A percentile compares a stretch with the other conserved stretches of the same genome.
Conservation (phyloP, 2,888 invertebrate species). For the Acanthoscelides obtectus region DNA sequence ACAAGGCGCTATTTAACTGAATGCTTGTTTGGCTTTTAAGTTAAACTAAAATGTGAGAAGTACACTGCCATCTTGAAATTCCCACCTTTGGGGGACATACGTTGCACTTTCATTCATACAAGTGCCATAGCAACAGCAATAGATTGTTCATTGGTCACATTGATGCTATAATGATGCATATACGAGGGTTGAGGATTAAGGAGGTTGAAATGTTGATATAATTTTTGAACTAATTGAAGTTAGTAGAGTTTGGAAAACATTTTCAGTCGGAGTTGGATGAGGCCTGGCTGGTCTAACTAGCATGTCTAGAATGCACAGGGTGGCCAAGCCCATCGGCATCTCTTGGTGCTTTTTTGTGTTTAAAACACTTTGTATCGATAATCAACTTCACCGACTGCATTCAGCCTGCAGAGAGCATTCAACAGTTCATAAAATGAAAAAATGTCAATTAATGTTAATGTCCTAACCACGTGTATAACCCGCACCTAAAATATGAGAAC, state of each 20-base stretch:
- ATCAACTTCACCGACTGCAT: too few species aligned
- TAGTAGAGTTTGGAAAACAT: too few species aligned
- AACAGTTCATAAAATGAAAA: background rate
- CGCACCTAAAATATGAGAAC: background rate
- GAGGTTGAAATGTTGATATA: background rate
- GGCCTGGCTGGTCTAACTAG: too few species aligned
- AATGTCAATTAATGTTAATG: background rate
- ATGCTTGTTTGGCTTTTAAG: background rate
- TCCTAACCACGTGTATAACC: background rate
- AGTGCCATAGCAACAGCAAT: background rate
- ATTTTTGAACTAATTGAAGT: background rate
- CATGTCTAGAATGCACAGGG: too few species aligned
- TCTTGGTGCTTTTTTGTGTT: background rate
- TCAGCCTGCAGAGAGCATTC: background rate
- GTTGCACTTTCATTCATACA: background rate
- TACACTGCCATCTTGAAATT: background rate
- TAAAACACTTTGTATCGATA: too few species aligned
- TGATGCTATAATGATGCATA: too few species aligned
- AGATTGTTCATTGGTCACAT: background rate
- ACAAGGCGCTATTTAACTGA: slow-evolving; percentile 2
- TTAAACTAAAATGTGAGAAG: background rate
- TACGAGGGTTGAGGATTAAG: too few species aligned
- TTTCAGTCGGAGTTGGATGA: too few species aligned
- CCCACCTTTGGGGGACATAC: background rate
- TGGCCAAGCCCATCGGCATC: background rate